Conservation (phyloP, 2,888 invertebrate genomes). For the Tanypteryx hageni region DNA sequence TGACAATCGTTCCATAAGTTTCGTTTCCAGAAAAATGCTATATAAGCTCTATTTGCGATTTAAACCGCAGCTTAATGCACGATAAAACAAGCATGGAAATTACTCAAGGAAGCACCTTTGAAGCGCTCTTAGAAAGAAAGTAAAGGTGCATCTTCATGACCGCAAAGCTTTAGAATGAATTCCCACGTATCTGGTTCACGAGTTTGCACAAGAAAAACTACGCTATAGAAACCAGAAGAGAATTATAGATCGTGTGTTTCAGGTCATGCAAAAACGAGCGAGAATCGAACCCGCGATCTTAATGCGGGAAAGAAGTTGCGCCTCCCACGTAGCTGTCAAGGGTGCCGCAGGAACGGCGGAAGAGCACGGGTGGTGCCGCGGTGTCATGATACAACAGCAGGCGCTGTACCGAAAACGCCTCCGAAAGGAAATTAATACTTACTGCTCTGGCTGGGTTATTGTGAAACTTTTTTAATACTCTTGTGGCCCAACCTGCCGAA, state of each 20-base stretch:
- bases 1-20: no score
- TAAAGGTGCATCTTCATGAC: no score
- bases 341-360: background rate
- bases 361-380: background rate
- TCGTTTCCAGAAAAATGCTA: no score
- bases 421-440: slow-evolving; percentile 22
- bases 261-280: background rate
- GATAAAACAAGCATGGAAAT: no score
- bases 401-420: background rate
- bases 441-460: background rate
- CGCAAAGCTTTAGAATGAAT: no score
- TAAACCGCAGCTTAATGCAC: no score
- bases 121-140: no score
- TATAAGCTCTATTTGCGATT: no score
- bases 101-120: no score
- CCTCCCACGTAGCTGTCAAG: background rate
- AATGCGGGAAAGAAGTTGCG: background rate
- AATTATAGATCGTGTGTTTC: background rate
- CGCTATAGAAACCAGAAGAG: no score
- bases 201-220: no score
- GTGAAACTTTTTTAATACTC: slow-evolving; percentile 59
- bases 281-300: background rate
- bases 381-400: background rate
- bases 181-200: no score
- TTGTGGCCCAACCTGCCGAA: background rate